These are phyloP conservation scores for Oscheius sp. DNA, from an alignment of 1,140 invertebrate genomes.

Conservation along the genomic window DNA sequence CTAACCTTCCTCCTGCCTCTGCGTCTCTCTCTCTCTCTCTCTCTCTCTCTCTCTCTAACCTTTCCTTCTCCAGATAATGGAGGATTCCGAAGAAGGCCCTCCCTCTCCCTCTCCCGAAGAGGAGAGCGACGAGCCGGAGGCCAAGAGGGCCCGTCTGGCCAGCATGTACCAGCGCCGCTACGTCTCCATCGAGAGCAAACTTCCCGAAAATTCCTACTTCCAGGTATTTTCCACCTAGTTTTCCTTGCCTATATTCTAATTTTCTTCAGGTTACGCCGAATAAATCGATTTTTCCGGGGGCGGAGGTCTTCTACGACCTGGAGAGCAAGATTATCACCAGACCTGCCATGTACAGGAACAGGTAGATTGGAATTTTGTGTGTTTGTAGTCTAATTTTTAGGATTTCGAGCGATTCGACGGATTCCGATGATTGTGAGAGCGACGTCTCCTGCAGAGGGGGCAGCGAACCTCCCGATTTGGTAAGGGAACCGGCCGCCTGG, in stretches of 20 bases:
- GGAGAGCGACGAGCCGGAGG: neutral
- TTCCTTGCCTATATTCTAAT: constrained; percentile 1
- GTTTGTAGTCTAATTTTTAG: too few species aligned
- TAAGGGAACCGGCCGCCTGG: too few species aligned
- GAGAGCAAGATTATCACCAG: too few species aligned
- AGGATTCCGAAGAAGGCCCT: neutral
- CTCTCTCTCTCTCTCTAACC: neutral
- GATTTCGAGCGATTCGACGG: too few species aligned
- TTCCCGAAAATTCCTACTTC: constrained; percentile 20
- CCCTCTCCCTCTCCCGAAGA: neutral
- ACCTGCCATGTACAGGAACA: too few species aligned
- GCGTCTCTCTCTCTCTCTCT: neutral
- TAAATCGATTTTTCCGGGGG: constrained; percentile 28
- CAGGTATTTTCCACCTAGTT: constrained; percentile 1
- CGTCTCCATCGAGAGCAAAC: neutral
- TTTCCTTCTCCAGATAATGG: neutral
- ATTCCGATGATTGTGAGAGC: neutral
- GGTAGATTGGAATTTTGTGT: too few species aligned
- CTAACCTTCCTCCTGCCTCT: too few species aligned
- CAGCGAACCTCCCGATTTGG: neutral
- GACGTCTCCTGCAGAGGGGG: neutral
- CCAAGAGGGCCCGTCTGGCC: neutral
- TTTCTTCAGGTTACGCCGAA: constrained; percentile 24
- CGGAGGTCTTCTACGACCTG: constrained; percentile 31
- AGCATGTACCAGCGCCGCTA: neutral